Base-by-base conservation (phyloP, 2,888 invertebrate genomes). In the Anodontia alba region DNA sequence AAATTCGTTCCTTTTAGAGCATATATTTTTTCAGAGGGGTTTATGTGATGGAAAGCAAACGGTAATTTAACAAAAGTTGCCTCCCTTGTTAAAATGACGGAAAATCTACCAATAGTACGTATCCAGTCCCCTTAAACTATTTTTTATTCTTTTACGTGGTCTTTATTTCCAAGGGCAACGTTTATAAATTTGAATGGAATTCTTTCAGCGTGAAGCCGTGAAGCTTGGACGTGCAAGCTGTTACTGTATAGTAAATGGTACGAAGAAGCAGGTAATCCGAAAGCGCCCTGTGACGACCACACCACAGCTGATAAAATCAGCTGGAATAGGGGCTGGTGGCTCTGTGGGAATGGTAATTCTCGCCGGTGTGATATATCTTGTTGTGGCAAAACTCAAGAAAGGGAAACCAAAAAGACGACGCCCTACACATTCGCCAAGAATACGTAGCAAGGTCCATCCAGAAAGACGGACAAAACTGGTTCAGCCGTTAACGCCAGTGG, bases 281-380 rank as follows among this genome's bases (percentile, higher is more conserved):
- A 73, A 51, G 36, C 78, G 80, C 2, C 88, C 88, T 1, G 78
- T 76, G 36, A 76, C 75, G 2, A 78, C 80, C 7, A 80, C 78
- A 31, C 43, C 66, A 12, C 81, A 84, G n/a, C 46, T 87, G 17
- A 17, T 80, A 0, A 86, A 81, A 67, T 85, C 87, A 0, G 86
- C 86, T 0, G 87, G 86, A 0, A 76, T 84, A n/a, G 88, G 88
- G 0, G 89, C 89, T 17, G 87, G 85, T 1, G 84, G 87, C 38
- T 82, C 87, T 73, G 49, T 78, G 0, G 86, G 87, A 12, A 76
- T 81, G 1, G 80, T 87, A 54, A 75, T 62, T 29, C 74, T 86
- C 36, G 85, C 81, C 20, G 67, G 74, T 26, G 38, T 83, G 1
- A 76, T 87, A 23, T 87, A 86, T 33, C 46, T 79, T 5, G 33